Evolutionary conservation across 2,797 vertebrate genomes (phyloP).

Genomic region (Dipus sagitta): DNA sequence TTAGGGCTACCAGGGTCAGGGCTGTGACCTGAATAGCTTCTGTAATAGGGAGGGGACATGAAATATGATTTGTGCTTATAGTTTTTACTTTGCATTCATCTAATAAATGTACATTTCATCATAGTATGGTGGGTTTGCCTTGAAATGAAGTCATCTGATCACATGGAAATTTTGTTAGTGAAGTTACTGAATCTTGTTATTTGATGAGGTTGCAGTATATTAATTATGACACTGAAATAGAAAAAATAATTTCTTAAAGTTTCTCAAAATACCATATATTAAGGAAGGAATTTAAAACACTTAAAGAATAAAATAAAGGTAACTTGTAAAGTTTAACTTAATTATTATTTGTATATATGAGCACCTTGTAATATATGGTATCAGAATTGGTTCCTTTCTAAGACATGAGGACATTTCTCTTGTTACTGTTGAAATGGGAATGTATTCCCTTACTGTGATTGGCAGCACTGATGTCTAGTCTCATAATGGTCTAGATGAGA

Average conservation of each 20-base stretch:
- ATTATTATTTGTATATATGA: neutral
- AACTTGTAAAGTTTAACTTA: neutral
- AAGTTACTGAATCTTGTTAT: neutral
- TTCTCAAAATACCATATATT: neutral
- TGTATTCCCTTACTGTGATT: neutral
- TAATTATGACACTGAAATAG: neutral
- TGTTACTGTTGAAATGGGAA: neutral
- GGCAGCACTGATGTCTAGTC: neutral
- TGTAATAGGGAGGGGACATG: neutral
- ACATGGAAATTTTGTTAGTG: neutral
- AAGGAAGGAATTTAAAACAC: neutral
- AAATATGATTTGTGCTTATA: neutral
- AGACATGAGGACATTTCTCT: neutral
- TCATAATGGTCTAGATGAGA: neutral
- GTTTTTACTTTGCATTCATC: neutral
- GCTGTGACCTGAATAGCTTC: no score
- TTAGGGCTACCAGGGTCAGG: no score
- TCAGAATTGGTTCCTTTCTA: neutral
- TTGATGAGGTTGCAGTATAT: neutral
- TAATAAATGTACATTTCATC: neutral
- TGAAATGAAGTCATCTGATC: neutral
- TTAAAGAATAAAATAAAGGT: neutral
- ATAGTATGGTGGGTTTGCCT: neutral
- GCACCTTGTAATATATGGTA: neutral
- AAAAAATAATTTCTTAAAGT: neutral